Percentiles rank a stretch among this genome's conserved stretches.
phyloP scores from a whole-genome alignment of 1,140 invertebrate genomes.

The Amyelois transitella region DNA sequence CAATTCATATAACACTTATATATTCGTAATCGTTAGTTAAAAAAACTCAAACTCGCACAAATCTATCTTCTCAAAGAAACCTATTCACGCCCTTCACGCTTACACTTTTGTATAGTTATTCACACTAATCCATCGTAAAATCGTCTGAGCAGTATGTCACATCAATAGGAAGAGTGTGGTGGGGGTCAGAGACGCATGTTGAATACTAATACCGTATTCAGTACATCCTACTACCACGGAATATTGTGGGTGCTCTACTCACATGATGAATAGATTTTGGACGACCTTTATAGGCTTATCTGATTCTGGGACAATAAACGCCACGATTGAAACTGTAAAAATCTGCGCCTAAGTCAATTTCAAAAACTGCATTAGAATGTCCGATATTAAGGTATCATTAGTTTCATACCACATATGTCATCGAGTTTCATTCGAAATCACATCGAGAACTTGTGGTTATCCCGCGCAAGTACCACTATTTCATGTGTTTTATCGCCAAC shows the following conservation, averaged over 20 bases:
- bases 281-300: no score
- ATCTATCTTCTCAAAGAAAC: background rate
- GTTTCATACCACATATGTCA: no score
- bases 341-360: no score
- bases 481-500: constrained; percentile 31
- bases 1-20: no score
- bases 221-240: constrained; percentile 1
- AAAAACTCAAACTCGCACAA: background rate
- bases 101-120: background rate
- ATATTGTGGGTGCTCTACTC: no score
- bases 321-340: no score
- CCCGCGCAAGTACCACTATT: constrained; percentile 12
- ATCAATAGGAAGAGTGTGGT: background rate
- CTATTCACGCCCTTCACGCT: background rate
- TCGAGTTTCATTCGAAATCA: no score
- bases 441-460: constrained; percentile 17
- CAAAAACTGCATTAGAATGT: no score
- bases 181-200: background rate
- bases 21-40: no score
- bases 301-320: no score
- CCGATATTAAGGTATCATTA: no score
- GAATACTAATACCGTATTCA: background rate
- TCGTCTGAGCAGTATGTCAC: background rate
- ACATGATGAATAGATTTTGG: no score
- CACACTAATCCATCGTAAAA: background rate